Percentiles rank a stretch among this genome's conserved stretches.
phyloP scores from a whole-genome alignment of 1,140 invertebrate genomes.

The Leptinotarsa defecta region DNA sequence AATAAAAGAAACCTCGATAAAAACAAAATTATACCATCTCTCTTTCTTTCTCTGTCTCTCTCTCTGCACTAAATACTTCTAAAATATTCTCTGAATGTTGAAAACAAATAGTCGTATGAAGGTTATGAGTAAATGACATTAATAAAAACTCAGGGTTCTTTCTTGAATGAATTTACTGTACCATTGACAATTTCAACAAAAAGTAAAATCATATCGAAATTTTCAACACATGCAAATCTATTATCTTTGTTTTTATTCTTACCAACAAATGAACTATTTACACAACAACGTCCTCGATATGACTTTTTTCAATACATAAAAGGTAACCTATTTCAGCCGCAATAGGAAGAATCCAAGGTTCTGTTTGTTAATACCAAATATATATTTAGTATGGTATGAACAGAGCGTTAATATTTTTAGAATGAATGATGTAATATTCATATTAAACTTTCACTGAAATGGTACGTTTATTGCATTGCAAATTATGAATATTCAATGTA shows the following conservation, averaged over 20 bases:
- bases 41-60: too few species aligned
- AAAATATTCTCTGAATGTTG: too few species aligned
- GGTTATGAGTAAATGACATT: background rate
- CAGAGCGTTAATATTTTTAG: background rate
- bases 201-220: too few species aligned
- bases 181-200: background rate
- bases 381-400: background rate
- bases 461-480: background rate
- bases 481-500: background rate
- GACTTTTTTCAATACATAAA: background rate
- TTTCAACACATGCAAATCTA: too few species aligned
- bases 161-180: background rate
- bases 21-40: too few species aligned
- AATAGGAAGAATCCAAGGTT: background rate
- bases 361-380: slow-evolving; percentile 4
- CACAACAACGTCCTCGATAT: background rate
- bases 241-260: too few species aligned
- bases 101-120: too few species aligned
- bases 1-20: too few species aligned
- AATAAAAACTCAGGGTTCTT: background rate
- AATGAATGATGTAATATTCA: background rate
- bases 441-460: background rate
- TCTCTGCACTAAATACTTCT: too few species aligned
- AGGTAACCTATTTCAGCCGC: background rate
- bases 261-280: background rate